phyloP scores from a whole-genome alignment of 2,797 vertebrate genomes.

The Gephyroberyx darwinii region DNA sequence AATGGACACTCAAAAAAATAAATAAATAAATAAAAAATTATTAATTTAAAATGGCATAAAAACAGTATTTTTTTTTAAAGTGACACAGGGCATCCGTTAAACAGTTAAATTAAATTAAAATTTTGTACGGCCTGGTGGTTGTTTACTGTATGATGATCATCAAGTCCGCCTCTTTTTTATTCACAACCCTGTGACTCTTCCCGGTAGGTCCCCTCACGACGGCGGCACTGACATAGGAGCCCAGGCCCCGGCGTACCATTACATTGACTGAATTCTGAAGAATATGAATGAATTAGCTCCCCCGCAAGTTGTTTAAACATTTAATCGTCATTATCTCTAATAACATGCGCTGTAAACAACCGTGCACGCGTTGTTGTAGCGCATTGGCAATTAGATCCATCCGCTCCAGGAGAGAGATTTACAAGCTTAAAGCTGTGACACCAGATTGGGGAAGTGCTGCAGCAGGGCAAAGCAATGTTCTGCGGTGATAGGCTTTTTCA shows the following conservation, averaged over 20 bases:
- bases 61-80: too few relatives aligned
- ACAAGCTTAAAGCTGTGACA: conserved; percentile 21
- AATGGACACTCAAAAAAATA: too few relatives aligned
- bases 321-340: conserved; percentile 37
- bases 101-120: too few relatives aligned
- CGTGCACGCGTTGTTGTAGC: conserved; percentile 30
- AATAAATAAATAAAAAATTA: too few relatives aligned
- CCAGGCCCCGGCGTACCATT: background rate
- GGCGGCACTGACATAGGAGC: background rate
- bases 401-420: conserved; percentile 35
- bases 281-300: conserved; percentile 18
- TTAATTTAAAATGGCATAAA: too few relatives aligned
- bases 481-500: conserved; percentile 14
- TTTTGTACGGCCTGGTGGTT: too few relatives aligned
- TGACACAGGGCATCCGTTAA: too few relatives aligned
- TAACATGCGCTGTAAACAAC: conserved; percentile 28
- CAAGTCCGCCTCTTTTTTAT: too few relatives aligned
- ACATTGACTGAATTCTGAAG: conserved; percentile 9
- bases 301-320: conserved; percentile 31
- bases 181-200: background rate
- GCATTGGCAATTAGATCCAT: conserved; percentile 33
- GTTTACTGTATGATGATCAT: too few relatives aligned
- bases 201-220: background rate
- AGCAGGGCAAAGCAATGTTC: conserved; percentile 9
- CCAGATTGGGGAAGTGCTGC: conserved; percentile 4